Evolutionary conservation across 2,113 vertebrate species (phyloP).

Genomic region (Xenus cinereus): DNA sequence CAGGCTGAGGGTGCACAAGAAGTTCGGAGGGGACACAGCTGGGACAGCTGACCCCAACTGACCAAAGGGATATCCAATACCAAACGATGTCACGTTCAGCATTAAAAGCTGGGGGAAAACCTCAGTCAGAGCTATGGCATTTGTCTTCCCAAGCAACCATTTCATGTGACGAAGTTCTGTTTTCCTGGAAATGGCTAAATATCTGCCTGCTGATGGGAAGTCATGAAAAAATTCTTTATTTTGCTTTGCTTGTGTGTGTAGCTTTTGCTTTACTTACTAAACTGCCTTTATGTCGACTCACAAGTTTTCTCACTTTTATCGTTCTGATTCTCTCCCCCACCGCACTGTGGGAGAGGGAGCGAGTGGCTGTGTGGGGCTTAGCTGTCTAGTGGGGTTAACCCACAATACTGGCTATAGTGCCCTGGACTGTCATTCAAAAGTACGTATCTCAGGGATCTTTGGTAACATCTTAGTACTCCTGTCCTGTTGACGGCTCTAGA

Average conservation of each 20-base stretch:
- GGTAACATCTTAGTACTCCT: background rate
- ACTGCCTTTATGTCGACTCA: background rate
- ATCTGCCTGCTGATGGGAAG: background rate
- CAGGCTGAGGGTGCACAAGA: background rate
- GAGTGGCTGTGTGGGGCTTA: background rate
- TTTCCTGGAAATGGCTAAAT: background rate
- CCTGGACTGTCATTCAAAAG: background rate
- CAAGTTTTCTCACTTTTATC: background rate
- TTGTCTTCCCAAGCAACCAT: background rate
- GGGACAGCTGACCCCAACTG: background rate
- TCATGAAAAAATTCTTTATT: background rate
- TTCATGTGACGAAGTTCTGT: background rate
- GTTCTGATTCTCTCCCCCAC: background rate
- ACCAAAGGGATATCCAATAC: background rate
- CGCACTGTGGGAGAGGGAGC: background rate
- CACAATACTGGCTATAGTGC: background rate
- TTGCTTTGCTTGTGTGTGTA: background rate
- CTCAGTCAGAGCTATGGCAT: background rate
- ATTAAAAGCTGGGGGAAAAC: background rate
- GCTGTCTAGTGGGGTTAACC: background rate
- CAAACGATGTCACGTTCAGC: background rate
- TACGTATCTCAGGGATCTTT: background rate
- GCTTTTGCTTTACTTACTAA: background rate
- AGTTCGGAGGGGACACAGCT: background rate
- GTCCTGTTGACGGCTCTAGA: background rate